Evolutionary conservation across 1,140 invertebrate genomes (phyloP), one percentile per base, ranked within the genome.

Genomic region (Diachasmimorpha longicaudata): DNA sequence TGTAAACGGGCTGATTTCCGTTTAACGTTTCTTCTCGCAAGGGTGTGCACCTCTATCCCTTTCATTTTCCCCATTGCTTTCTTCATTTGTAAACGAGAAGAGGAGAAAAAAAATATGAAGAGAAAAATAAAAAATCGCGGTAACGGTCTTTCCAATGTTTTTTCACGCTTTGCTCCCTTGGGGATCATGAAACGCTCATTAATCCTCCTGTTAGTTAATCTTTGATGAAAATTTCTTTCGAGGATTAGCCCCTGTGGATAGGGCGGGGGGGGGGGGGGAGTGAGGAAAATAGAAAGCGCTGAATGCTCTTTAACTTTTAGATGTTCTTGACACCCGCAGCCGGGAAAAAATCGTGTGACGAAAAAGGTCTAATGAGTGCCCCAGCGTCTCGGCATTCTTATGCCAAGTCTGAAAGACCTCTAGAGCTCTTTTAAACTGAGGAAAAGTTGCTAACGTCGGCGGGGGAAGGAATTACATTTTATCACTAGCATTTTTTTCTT

Each of bases 1-100:
- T 81, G 81, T 79, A 81, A 85, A 80, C 81, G 79, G 79, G 67
- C 81, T 81, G 82, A 86, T 87, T 86, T 85, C 83, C 86, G 82
- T 85, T 83, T 82, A 82, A 83, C 80, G 76, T 86, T 86, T 79
- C 79, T 79, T 58, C 70, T 55, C 21, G 13, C 44, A 48, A 72
- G 31, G 37, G 36, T 42, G 46, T 42, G 44, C 16, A 52, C 58
- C 37, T 55, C 52, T 52, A 31, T 55, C 70, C 23, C 44, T 72
- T 72, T 44, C 37, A 19, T 63, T 74, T 74, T 39, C 52, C 8
- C 23, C 23, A 25, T 44, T 68, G 14, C 66, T 46, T 46, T 74
- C 66, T 23, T 36, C 5, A 31, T 48, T 19, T 69, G 55, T 52
- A 79, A 72, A 79, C 69, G 70, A 55, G 77, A 82, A 77, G 80